phyloP scores from a whole-genome alignment of 2,113 vertebrate genomes.

The Oxyruncus cristatus region DNA sequence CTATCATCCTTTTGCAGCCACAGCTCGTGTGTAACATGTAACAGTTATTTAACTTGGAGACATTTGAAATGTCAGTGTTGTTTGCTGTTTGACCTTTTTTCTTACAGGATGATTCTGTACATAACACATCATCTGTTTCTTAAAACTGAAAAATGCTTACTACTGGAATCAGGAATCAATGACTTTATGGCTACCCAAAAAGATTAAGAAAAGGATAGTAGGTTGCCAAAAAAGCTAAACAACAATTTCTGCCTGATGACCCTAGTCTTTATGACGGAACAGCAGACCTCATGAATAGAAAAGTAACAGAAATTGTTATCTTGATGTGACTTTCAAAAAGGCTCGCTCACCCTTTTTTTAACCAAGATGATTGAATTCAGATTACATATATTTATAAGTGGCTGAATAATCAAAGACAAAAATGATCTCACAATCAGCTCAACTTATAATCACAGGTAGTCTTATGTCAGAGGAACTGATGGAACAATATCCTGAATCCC shows the following conservation, averaged over 20 bases:
- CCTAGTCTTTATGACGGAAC: not conserved
- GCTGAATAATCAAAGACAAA: not conserved
- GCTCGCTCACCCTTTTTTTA: not conserved
- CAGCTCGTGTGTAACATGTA: not conserved
- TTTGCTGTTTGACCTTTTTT: not conserved
- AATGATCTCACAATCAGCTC: not conserved
- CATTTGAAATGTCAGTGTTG: not conserved
- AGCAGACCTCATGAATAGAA: not conserved
- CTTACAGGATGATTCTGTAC: not conserved
- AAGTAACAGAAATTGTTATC: not conserved
- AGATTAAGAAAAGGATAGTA: not conserved
- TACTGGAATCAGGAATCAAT: not conserved
- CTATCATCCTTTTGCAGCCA: not conserved
- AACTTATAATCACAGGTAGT: fast-evolving
- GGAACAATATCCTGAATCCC: not conserved
- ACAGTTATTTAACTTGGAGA: not conserved
- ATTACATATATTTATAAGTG: not conserved
- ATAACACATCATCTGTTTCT: not conserved
- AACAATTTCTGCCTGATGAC: not conserved
- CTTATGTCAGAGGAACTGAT: not conserved
- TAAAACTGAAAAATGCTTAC: not conserved
- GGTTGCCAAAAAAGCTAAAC: not conserved
- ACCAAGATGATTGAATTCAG: not conserved
- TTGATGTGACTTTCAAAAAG: not conserved
- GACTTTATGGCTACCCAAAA: not conserved